Base-by-base conservation (phyloP, 2,888 invertebrate genomes). In the Antheraea yamamai region DNA sequence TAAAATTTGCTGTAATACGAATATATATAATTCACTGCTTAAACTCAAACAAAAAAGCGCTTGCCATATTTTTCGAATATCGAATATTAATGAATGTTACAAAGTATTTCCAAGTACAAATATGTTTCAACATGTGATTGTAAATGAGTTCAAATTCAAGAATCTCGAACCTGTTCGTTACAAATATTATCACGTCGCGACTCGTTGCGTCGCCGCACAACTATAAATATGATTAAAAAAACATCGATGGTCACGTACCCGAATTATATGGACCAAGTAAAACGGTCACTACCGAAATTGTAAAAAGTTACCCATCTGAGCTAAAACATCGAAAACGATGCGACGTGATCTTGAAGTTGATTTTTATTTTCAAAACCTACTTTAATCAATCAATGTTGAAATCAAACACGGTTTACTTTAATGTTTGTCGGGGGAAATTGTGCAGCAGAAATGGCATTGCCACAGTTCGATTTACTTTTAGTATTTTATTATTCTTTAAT, bases 221-320 rank as follows among this genome's bases (percentile, higher is more conserved):
- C n/a, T 70, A 74, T 81, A 74, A 73, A 79, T 55, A 66, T 66
- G 23, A 30, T 73, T 4, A 89, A 90, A 91, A 90, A 87, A 66
- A 30, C 30, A 30, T 30, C 84, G 84, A 90, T 89, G 82, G 90
- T 92, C 93, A 93, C 94, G 93, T 93, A 88, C 86, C 82, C 92
- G 90, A 93, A 92, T 92, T 91, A 91, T 88, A 92, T 91, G 89
- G 91, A 66, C 86, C 85, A 84, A 88, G 84, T 86, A 87, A 87
- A 89, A 87, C 87, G 87, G 87, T 86, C 87, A 87, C 77, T 86
- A 87, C 84, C 83, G 88, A 89, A 89, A 88, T 90, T 86, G 87
- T 90, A 92, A 91, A 91, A 92, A 92, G 84, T 84, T 80, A 84
- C 86, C 88, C 90, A 89, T 89, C 88, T 87, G 87, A 87, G 87